These are phyloP conservation scores for Pitta sordida DNA, from an alignment of 2,113 vertebrate species.

Conservation along the genomic window DNA sequence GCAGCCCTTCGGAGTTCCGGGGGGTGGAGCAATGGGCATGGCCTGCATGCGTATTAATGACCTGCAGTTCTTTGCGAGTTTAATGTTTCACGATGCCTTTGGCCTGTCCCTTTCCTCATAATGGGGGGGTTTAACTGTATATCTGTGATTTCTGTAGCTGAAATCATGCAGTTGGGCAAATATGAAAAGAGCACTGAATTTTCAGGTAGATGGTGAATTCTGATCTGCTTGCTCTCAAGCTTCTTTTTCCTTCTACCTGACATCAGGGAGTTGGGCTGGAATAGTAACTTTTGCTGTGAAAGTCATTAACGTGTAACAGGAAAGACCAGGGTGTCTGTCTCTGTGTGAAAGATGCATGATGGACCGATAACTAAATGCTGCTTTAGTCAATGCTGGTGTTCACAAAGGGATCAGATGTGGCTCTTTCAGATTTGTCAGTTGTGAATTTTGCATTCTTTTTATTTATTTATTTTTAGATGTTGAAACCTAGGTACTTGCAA, in stretches of 20 bases:
- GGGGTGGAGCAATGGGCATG: too few species aligned
- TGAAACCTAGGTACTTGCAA: background rate
- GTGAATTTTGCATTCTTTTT: background rate
- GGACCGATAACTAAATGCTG: background rate
- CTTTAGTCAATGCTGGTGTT: background rate
- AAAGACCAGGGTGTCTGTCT: background rate
- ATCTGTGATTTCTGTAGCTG: background rate
- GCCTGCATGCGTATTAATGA: too few species aligned
- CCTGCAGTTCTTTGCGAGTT: too few species aligned
- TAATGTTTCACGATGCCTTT: too few species aligned
- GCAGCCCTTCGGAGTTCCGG: too few species aligned
- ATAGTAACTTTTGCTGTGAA: background rate
- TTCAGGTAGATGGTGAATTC: background rate
- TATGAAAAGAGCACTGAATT: background rate
- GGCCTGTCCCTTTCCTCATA: too few species aligned
- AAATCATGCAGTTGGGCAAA: background rate
- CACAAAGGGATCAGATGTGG: background rate
- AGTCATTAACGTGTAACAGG: background rate
- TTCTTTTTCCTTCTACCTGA: background rate
- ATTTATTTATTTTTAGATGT: background rate
- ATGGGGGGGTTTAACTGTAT: too few species aligned
- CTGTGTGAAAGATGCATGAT: background rate
- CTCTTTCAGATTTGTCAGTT: background rate
- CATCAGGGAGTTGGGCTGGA: background rate
- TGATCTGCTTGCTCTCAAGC: background rate